Percentiles rank a stretch among this genome's conserved stretches.
Evolutionary conservation across 23 tunicate species (phyloP).

Genomic region (Clavelina lepadiformis): DNA sequence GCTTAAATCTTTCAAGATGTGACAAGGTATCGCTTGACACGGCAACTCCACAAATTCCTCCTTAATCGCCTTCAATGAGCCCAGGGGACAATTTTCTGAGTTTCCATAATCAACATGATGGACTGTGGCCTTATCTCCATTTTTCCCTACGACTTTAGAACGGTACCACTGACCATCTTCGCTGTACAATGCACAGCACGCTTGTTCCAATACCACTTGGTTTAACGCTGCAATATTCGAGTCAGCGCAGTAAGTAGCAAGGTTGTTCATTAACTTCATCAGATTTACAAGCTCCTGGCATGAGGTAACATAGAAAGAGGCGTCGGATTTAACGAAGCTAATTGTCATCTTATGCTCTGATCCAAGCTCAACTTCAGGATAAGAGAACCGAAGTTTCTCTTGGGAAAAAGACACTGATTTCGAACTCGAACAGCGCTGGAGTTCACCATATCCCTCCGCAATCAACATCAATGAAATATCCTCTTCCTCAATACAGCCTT

Average conservation of each 20-base stretch:
- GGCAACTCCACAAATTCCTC: constrained; percentile 20
- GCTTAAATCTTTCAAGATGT: background rate
- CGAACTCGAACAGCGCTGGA: background rate
- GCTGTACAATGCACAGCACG: constrained; percentile 40
- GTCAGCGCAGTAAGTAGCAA: constrained; percentile 11
- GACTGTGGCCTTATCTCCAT: constrained; percentile 2
- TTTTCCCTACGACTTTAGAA: constrained; percentile 9
- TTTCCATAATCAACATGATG: constrained; percentile 51
- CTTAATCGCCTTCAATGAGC: constrained; percentile 12
- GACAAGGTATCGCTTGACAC: constrained; percentile 44
- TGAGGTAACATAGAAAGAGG: constrained; percentile 19
- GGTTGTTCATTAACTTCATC: constrained; percentile 16
- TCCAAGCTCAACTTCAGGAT: constrained; percentile 17
- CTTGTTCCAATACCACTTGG: background rate
- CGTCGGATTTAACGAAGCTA: constrained; percentile 32
- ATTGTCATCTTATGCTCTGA: constrained; percentile 8
- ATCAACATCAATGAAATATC: constrained; percentile 1
- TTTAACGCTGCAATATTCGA: background rate
- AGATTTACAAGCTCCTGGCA: constrained; percentile 5
- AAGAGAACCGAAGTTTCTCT: background rate
- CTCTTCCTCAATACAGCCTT: background rate
- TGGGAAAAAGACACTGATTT: too few species aligned
- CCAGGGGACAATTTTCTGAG: constrained; percentile 2
- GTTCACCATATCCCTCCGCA: constrained; percentile 13
- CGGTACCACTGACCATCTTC: constrained; percentile 51